These are phyloP conservation scores for Chrysina gloriosa DNA, from an alignment of 2,888 invertebrate genomes.

Conservation along the genomic window DNA sequence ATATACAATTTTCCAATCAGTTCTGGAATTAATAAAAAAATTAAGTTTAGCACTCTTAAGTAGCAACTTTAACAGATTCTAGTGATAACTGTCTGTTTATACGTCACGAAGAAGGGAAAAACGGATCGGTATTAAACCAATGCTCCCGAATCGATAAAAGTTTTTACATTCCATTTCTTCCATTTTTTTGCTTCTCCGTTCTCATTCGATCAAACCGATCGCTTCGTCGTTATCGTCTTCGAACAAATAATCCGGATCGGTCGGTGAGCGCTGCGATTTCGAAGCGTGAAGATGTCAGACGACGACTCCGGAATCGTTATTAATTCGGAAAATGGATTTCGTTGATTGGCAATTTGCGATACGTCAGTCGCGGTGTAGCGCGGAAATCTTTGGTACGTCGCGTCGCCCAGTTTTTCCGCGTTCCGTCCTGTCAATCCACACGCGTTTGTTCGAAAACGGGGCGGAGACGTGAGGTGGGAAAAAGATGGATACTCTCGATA, in stretches of 20 bases:
- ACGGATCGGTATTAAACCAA: not conserved
- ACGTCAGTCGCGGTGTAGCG: constrained; percentile 19
- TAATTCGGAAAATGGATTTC: constrained; percentile 36
- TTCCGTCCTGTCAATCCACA: not conserved
- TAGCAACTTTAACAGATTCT: too few relatives aligned
- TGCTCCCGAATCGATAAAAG: not conserved
- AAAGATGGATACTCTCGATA: too few relatives aligned
- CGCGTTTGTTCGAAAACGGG: too few relatives aligned
- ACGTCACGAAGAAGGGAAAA: not conserved
- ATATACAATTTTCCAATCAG: too few relatives aligned
- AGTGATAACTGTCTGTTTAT: too few relatives aligned
- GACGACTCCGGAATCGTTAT: constrained; percentile 17
- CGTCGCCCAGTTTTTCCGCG: not conserved
- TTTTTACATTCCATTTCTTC: not conserved
- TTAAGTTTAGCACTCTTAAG: too few relatives aligned
- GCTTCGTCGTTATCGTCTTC: not conserved
- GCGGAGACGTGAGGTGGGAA: too few relatives aligned
- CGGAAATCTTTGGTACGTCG: not conserved
- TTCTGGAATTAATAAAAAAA: too few relatives aligned
- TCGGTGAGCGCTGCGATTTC: not conserved
- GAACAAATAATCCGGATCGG: constrained; percentile 4
- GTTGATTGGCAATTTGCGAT: constrained; percentile 29
- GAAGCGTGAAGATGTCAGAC: constrained; percentile 25
- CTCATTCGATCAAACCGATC: constrained; percentile 11
- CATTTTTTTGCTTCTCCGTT: not conserved